Percentiles rank a stretch among this genome's conserved stretches.
Evolutionary conservation across 2,113 vertebrate genomes (phyloP).

Genomic region (Nibea albiflora): DNA sequence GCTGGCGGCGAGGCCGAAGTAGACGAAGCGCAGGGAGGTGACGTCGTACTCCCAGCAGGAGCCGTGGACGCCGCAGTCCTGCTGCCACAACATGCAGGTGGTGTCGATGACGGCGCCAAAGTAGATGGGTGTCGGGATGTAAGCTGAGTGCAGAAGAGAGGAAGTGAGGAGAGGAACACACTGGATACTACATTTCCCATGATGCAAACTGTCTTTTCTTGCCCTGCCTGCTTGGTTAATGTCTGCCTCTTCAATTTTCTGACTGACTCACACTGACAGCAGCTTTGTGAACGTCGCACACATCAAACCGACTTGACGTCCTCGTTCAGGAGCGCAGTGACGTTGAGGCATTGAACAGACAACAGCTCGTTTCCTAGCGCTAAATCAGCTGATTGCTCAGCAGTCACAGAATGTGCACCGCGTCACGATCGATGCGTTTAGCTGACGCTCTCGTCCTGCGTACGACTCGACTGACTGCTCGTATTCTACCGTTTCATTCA

Average conservation of each 20-base stretch:
- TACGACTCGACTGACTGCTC: neutral
- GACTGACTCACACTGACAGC: conserved; percentile 16
- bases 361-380: neutral
- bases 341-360: neutral
- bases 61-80: conserved; percentile 95
- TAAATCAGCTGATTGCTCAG: conserved; percentile 8
- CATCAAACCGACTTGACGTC: conserved; percentile 1
- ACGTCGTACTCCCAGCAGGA: conserved; percentile 99
- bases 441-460: conserved; percentile 5
- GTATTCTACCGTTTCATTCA: too few relatives aligned
- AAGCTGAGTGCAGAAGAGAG: conserved; percentile 83
- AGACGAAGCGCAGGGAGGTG: conserved; percentile 97
- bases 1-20: conserved; percentile 97
- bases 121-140: conserved; percentile 99
- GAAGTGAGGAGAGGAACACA: neutral
- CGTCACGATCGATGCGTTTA: neutral
- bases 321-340: neutral
- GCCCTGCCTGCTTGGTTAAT: neutral
- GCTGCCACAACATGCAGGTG: conserved; percentile 99
- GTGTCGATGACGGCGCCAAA: conserved; percentile 99
- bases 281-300: neutral
- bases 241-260: neutral
- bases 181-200: neutral
- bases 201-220: neutral
- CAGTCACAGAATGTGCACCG: neutral